Base-by-base conservation (phyloP, 2,113 vertebrate genomes). In the Eidolon helvum region DNA sequence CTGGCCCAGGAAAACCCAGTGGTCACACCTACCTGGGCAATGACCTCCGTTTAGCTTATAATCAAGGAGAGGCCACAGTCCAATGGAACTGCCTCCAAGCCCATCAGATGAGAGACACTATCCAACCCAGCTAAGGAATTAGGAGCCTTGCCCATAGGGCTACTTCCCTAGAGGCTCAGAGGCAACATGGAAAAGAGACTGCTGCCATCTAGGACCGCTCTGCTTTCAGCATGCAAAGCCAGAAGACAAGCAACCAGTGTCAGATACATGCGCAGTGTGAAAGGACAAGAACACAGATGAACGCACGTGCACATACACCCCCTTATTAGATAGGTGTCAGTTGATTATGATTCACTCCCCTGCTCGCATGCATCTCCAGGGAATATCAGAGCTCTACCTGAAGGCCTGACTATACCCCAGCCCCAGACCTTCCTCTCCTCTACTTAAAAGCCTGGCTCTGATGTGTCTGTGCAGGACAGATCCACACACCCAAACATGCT, bases 141-240 rank as follows among this genome's bases (percentile, higher is more conserved):
- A 72, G 55, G 21, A 92, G 57, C 53, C 55, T n/a, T 69, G 68
- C 19, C 78, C 50, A 43, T n/a, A 69, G 1, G 28, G 61, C 77
- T 61, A 82, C 48, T 61, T 50, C 59, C 65, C 88, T 30, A 63
- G 63, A 53, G 83, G 82, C 55, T 74, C 16, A 5, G 16, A 93
- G 90, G 85, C 57, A 91, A 71, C 45, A 48, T 7, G 55, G 33
- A 77, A 48, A 45, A 35, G 0, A 91, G 69, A 94, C 61, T 48
- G 85, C 55, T 90, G 83, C 12, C 93, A 30, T 10, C n/a, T 33
- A 80, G 74, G 66, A 71, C 77, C 45, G 26, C 71, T 71, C 87
- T 92, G 92, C 80, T 9, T 71, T 93, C 95, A 57, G 22, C 98
- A 98, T 98, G 98, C 98, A 97, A 97, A 98, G 98, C 97, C 97